These are phyloP conservation scores for Brachionus angularis DNA, from an alignment of 1,140 invertebrate species.

Conservation along the genomic window DNA sequence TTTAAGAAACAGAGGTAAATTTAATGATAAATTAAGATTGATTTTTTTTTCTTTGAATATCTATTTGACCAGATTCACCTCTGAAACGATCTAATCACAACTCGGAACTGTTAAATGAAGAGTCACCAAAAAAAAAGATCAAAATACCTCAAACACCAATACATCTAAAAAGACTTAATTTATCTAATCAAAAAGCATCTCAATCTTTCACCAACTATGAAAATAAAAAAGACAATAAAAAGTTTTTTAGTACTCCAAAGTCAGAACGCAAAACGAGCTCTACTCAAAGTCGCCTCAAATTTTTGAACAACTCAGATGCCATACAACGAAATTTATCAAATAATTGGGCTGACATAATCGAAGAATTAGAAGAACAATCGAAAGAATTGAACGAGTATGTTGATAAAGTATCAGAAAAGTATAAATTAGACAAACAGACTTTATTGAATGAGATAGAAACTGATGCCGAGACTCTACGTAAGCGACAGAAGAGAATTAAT, in stretches of 20 bases:
- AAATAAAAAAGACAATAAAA: slow-evolving; percentile 28
- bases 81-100: no score
- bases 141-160: no score
- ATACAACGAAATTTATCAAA: slow-evolving; percentile 39
- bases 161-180: no score
- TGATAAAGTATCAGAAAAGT: slow-evolving; percentile 30
- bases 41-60: no score
- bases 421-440: background rate
- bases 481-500: slow-evolving; percentile 86
- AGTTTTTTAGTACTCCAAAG: slow-evolving; percentile 29
- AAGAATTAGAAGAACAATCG: slow-evolving; percentile 36
- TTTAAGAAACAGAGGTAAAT: no score
- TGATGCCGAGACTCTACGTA: slow-evolving; percentile 67
- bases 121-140: no score
- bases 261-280: slow-evolving; percentile 32
- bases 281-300: background rate
- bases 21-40: no score
- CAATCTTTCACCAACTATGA: no score
- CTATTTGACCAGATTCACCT: no score
- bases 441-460: slow-evolving; percentile 53
- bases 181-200: no score
- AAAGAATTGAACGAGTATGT: slow-evolving; percentile 13
- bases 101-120: no score
- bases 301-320: slow-evolving; percentile 8
- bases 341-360: slow-evolving; percentile 42